Conservation (phyloP, 2,113 vertebrate species). For the Opisthocomus hoazin region DNA sequence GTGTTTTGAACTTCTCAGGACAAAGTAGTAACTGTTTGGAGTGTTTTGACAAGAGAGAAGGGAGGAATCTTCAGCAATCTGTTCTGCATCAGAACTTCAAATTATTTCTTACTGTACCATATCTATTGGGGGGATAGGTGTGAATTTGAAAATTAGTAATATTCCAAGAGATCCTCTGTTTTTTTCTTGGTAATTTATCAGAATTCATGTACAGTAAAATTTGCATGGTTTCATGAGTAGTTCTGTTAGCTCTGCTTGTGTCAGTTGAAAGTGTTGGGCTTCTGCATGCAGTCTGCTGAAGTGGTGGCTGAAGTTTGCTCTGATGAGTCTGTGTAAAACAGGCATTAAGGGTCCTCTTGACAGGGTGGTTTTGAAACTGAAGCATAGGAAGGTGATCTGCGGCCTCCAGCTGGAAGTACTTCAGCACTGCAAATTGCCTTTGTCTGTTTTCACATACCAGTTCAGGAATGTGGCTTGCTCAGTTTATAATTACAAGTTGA, state of each 20-base stretch:
- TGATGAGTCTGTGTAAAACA: not conserved
- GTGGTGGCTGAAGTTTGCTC: not conserved
- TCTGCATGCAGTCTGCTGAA: not conserved
- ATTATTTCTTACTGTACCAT: not conserved
- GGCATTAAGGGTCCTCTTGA: not conserved
- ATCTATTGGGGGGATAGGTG: not conserved
- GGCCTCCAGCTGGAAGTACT: not conserved
- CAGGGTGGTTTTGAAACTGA: not conserved
- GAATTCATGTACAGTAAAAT: not conserved
- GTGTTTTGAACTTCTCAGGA: not conserved
- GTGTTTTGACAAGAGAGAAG: not conserved
- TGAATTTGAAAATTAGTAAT: not conserved
- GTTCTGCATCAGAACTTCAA: not conserved
- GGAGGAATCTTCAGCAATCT: not conserved
- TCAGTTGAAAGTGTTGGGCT: not conserved
- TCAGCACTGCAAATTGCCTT: not conserved
- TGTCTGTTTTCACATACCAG: accelerated
- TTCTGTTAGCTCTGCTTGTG: not conserved
- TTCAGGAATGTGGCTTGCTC: not conserved
- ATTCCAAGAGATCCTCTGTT: not conserved
- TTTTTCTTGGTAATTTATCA: not conserved
- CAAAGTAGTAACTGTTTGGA: not conserved
- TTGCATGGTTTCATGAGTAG: not conserved
- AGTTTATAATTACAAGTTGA: not conserved
- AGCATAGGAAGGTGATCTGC: not conserved